Evolutionary conservation across 2,797 vertebrate genomes (phyloP).

Genomic region (Pseudocheirus occidentalis): DNA sequence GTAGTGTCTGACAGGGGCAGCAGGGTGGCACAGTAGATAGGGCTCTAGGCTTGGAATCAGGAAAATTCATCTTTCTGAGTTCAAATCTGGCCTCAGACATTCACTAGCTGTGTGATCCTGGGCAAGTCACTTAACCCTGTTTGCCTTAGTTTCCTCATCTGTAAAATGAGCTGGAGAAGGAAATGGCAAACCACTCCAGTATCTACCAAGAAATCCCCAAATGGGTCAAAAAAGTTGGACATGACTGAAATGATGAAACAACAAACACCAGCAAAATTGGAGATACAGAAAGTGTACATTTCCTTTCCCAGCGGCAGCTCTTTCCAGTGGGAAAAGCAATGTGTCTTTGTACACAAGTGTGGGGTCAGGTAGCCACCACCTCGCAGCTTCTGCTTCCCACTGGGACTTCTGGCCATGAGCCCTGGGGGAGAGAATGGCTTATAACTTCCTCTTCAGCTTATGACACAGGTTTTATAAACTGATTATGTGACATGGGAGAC

Average conservation of each 20-base stretch:
- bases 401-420: not conserved
- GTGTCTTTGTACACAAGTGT: not conserved
- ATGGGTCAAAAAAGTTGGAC: not conserved
- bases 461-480: not conserved
- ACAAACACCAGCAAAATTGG: not conserved
- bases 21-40: not conserved
- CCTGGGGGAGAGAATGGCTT: not conserved
- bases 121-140: not conserved
- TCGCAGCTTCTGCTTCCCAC: not conserved
- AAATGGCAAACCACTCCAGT: not conserved
- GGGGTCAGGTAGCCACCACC: not conserved
- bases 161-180: not conserved
- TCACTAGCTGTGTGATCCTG: not conserved
- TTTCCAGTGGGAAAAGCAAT: not conserved
- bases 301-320: not conserved
- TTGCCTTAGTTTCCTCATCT: not conserved
- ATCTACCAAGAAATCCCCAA: not conserved
- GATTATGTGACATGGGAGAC: not conserved
- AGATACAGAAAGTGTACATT: not conserved
- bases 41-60: not conserved
- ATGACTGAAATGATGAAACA: not conserved
- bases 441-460: not conserved
- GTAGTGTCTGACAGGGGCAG: not conserved
- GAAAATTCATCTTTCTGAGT: not conserved
- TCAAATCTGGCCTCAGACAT: not conserved